Conservation (phyloP, 2,888 invertebrate species). For the Norana najaformis region DNA sequence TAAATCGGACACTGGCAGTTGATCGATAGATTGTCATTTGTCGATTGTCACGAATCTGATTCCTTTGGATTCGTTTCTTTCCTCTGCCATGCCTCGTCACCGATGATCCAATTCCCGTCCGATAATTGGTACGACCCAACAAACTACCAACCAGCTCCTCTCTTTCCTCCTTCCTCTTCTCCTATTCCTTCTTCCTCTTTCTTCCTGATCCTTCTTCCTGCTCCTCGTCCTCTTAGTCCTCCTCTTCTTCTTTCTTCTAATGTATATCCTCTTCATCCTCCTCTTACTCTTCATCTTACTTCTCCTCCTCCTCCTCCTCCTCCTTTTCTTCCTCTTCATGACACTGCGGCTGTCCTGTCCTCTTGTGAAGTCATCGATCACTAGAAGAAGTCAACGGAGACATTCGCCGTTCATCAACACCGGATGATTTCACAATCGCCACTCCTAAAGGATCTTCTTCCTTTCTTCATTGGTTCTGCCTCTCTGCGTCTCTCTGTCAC, state of each 20-base stretch:
- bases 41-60: constrained; percentile 1
- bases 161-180: background rate
- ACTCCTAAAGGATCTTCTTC: background rate
- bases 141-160: background rate
- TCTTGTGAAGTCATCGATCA: background rate
- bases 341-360: background rate
- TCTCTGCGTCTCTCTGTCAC: background rate
- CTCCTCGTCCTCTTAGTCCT: background rate
- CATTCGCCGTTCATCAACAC: background rate
- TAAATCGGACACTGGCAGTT: no score
- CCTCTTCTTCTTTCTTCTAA: background rate
- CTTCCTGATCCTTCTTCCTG: background rate
- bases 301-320: background rate
- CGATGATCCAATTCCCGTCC: background rate
- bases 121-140: background rate
- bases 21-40: background rate
- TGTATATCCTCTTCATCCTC: background rate
- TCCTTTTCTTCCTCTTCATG: background rate
- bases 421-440: background rate
- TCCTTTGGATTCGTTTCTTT: background rate
- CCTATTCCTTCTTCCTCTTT: background rate
- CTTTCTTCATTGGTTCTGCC: background rate
- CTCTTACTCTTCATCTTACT: background rate
- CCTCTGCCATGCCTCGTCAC: background rate
- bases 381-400: no score